Base-by-base conservation (phyloP, 2,113 vertebrate species). In the Salvelinus sp. region DNA sequence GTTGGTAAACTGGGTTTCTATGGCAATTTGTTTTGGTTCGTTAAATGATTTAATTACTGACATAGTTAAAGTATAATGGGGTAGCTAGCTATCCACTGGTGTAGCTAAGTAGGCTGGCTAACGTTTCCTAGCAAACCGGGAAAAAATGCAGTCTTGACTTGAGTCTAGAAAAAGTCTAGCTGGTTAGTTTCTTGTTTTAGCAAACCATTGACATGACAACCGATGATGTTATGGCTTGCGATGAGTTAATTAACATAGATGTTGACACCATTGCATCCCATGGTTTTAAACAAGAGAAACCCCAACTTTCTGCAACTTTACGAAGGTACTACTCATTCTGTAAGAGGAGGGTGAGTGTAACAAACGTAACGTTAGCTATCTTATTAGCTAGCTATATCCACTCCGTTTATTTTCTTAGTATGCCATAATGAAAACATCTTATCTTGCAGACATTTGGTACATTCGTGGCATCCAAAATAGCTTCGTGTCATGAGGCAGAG, bases 401-500 rank as follows among this genome's bases (percentile, higher is more conserved):
- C 28, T 44, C 7, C 38, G 2, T 12, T 44, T 44, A 9, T 12
- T 44, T 44, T 44, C 38, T 44, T 44, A 22, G 10, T 27, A 47
- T 66, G 7, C n/a, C 12, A 22, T 60, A 63, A 72, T 63, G 33
- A 23, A 1, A 30, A 5, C 3, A 7, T 75, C 7, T 83, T 47
- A 74, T 70, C 14, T 86, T 87, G 3, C 90, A 98, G 97, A 94
- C 95, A 1, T 98, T 98, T 76, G 93, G 95, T 54, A 83, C 92
- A 33, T 96, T 96, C 67, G 96, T 98, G 83, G 90, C 94, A 38
- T 94, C 92, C 0, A 96, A 92, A 87, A 90, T 88, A 85, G 38
- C 38, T 10, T 44, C 9, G 10, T 44, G 9, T 44, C 38, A 10
- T 44, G 38, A 44, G 38, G 38, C 38, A 38, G 79, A 71, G 13